Evolutionary conservation across 2,113 vertebrate genomes (phyloP).

Genomic region (Ursus arctos): DNA sequence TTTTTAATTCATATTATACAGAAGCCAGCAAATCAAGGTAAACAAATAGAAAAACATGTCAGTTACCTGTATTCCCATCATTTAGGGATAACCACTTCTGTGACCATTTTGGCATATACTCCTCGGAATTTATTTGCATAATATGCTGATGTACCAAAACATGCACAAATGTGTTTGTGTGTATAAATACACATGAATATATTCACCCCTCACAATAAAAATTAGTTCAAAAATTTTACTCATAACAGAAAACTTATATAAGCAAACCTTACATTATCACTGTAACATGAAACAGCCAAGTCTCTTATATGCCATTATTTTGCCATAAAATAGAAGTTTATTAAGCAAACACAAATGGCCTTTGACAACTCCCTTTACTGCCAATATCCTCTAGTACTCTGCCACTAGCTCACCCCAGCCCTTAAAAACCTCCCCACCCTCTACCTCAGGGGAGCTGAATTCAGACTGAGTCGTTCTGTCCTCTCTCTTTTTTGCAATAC

Average conservation of each 20-base stretch:
- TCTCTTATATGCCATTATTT: background rate
- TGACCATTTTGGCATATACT: background rate
- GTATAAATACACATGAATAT: background rate
- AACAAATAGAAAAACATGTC: background rate
- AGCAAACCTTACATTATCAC: background rate
- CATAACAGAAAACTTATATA: background rate
- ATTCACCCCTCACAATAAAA: background rate
- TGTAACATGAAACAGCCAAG: background rate
- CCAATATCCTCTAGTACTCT: background rate
- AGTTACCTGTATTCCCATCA: background rate
- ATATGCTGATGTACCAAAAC: background rate
- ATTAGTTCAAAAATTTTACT: background rate
- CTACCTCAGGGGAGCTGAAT: background rate
- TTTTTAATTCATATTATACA: background rate
- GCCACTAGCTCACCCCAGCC: background rate
- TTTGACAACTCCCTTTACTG: background rate
- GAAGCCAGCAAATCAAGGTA: constrained; percentile 4
- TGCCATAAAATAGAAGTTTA: background rate
- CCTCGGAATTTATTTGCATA: background rate
- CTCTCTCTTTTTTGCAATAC: background rate
- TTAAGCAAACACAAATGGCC: background rate
- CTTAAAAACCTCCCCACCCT: background rate
- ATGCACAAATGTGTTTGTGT: background rate
- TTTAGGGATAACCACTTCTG: background rate
- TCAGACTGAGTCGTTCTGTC: background rate